Evolutionary conservation across 2,113 vertebrate species (phyloP), one percentile per base, ranked within the genome.

Genomic region (Prinia subflava): DNA sequence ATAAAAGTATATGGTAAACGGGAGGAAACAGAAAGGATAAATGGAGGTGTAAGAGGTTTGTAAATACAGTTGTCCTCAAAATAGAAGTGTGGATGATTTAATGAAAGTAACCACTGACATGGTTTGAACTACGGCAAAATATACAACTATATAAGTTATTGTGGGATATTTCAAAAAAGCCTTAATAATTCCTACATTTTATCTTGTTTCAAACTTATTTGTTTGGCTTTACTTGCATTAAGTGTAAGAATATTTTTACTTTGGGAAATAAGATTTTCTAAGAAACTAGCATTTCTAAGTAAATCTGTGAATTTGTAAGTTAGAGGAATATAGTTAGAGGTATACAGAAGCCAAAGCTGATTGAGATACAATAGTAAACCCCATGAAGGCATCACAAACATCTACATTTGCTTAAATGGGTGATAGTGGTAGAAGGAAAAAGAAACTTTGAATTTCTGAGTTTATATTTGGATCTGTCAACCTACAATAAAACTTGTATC

Each of bases 91-190:
- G 28, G 44, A 42, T 9, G 7, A 28, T 60, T 86, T 62, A 80
- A 67, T 35, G 47, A 52, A 91, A 93, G 87, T 15, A 68, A 70
- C 10, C 19, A 80, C 23, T 59, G 57, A 68, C 16, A 42, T 8
- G 25, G 57, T 67, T 21, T 59, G 31, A 93, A 52, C 24, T 63
- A 47, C 28, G 44, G 68, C 20, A 82, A 86, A 80, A 76, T 25
- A 44, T 0, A 7, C 13, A 78, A 60, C 14, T 41, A 12, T 23
- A 3, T 44, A 83, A 30, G 14, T 35, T 25, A 68, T 1, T 0
- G 0, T 37, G 18, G 8, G 5, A 55, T 64, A 60, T 6, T 68
- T 39, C 6, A 57, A 42, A 41, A 41, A 92, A 71, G 11, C 3
- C 35, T 91, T 55, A 74, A 62, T 27, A 82, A 56, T 15, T 23